These are phyloP conservation scores for Microctonus aethiopoides DNA, from an alignment of 2,888 invertebrate species.

Conservation along the genomic window DNA sequence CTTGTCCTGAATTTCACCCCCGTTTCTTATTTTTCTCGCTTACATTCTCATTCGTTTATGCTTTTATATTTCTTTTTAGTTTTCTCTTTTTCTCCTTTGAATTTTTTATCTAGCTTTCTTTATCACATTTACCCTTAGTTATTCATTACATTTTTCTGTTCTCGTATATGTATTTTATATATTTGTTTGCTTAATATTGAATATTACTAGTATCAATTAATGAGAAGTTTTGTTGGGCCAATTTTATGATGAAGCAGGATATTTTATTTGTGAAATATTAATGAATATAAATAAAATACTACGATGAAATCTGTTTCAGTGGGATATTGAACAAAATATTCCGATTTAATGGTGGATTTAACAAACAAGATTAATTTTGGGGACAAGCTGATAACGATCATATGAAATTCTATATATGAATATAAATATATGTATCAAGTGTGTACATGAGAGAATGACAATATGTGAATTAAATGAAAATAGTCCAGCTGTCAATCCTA, in stretches of 20 bases:
- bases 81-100: conserved; percentile 35
- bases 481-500: conserved; percentile 39
- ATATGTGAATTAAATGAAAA: conserved; percentile 66
- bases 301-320: conserved; percentile 61
- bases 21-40: conserved; percentile 3
- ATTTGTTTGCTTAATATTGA: background rate
- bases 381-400: conserved; percentile 65
- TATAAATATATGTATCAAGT: conserved; percentile 43
- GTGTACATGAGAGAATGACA: conserved; percentile 33
- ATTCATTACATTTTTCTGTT: background rate
- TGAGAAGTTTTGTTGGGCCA: too few relatives aligned
- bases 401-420: conserved; percentile 48
- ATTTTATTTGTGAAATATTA: background rate
- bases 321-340: conserved; percentile 61
- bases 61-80: conserved; percentile 38
- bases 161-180: background rate
- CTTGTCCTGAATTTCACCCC: conserved; percentile 17
- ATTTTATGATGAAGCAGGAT: too few relatives aligned
- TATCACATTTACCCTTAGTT: background rate
- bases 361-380: conserved; percentile 63
- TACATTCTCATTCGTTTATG: conserved; percentile 2
- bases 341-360: conserved; percentile 64
- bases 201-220: too few relatives aligned
- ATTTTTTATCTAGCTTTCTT: background rate
- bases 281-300: conserved; percentile 23